These are phyloP conservation scores for Acrocera orbiculus DNA, from an alignment of 2,888 invertebrate species.

Conservation along the genomic window DNA sequence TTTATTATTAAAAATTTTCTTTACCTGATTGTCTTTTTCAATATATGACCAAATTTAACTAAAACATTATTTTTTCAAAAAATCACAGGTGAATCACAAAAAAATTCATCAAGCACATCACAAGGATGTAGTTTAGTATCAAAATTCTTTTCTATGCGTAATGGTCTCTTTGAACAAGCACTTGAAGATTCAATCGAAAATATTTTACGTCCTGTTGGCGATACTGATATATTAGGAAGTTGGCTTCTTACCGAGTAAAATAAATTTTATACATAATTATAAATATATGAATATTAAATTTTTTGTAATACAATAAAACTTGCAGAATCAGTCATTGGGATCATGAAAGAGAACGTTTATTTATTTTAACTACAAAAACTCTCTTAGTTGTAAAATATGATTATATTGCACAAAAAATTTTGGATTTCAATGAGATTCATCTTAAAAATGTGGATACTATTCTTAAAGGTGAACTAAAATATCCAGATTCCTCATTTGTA, in stretches of 20 bases:
- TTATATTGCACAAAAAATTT: conserved; percentile 60
- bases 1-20: too few relatives aligned
- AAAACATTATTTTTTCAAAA: too few relatives aligned
- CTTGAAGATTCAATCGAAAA: conserved; percentile 49
- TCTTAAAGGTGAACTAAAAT: conserved; percentile 59
- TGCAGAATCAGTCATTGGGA: conserved; percentile 75
- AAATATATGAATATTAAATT: background rate
- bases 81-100: too few relatives aligned
- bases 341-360: conserved; percentile 63
- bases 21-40: too few relatives aligned
- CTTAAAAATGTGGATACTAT: conserved; percentile 53
- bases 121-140: too few relatives aligned
- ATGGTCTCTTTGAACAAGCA: conserved; percentile 54
- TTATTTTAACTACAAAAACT: conserved; percentile 53
- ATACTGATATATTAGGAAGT: conserved; percentile 52
- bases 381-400: conserved; percentile 66
- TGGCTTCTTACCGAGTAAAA: conserved; percentile 71
- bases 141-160: conserved; percentile 44
- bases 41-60: too few relatives aligned
- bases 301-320: background rate
- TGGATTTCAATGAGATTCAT: conserved; percentile 51
- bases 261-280: background rate
- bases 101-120: too few relatives aligned
- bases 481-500: conserved; percentile 61
- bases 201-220: conserved; percentile 43